Percentiles rank a stretch among this genome's conserved stretches.
Evolutionary conservation across 2,888 invertebrate genomes (phyloP).

Genomic region (Tachina fera): DNA sequence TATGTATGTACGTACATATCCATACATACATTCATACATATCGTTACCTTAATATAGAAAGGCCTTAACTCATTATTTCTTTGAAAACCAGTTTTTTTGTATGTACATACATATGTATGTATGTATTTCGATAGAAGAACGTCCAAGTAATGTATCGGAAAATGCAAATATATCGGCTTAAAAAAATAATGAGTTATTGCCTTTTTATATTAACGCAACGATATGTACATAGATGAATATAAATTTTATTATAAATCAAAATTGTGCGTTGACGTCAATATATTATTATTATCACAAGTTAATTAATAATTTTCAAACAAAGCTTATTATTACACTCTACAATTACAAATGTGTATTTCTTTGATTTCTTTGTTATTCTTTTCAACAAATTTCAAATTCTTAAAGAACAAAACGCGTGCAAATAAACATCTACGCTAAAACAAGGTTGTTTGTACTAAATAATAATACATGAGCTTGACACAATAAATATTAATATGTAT

Average conservation of each 20-base stretch:
- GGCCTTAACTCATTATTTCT: too few relatives aligned
- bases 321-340: conserved; percentile 4
- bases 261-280: conserved; percentile 39
- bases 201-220: too few relatives aligned
- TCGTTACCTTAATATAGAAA: too few relatives aligned
- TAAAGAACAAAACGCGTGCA: neutral
- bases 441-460: conserved; percentile 34
- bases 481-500: conserved; percentile 24
- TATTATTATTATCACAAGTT: conserved; percentile 6
- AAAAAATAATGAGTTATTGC: too few relatives aligned
- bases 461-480: conserved; percentile 61
- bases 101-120: neutral
- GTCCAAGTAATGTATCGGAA: too few relatives aligned
- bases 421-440: neutral
- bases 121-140: too few relatives aligned
- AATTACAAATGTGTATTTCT: neutral
- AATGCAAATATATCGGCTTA: too few relatives aligned
- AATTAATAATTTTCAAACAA: conserved; percentile 27
- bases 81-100: too few relatives aligned
- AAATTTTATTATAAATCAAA: conserved; percentile 3
- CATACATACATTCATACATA: too few relatives aligned
- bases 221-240: too few relatives aligned
- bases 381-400: conserved; percentile 5
- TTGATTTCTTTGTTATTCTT: conserved; percentile 8
- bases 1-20: neutral